These are phyloP conservation scores for Heterochromis multidens DNA, from an alignment of 2,113 vertebrate genomes.

Conservation along the genomic window DNA sequence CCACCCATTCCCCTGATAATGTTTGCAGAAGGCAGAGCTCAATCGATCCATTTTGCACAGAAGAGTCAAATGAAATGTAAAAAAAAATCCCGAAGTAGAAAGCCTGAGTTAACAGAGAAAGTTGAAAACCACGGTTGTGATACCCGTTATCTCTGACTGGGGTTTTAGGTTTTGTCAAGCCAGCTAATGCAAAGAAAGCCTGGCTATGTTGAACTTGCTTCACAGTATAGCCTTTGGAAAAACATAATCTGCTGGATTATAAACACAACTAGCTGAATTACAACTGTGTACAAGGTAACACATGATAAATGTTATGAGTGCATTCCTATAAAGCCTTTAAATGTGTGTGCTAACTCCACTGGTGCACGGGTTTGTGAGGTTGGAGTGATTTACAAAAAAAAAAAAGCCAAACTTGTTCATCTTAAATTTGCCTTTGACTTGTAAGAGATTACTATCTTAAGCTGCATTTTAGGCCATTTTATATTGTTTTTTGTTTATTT, in stretches of 20 bases:
- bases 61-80: too few species aligned
- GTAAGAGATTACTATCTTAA: background rate
- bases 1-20: too few species aligned
- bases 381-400: background rate
- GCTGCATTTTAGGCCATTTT: background rate
- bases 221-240: background rate
- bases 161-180: background rate
- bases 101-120: too few species aligned
- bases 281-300: background rate
- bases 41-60: too few species aligned
- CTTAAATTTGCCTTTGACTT: background rate
- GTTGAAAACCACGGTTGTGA: accelerated
- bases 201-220: background rate
- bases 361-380: background rate
- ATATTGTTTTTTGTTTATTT: background rate
- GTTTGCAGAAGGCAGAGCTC: too few species aligned
- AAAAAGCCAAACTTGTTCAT: accelerated
- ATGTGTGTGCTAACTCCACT: background rate
- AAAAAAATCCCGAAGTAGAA: too few species aligned
- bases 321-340: background rate
- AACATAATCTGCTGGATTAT: background rate
- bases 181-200: background rate
- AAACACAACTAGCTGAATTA: background rate
- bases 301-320: background rate
- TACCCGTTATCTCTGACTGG: background rate